Conservation (phyloP, 2,888 invertebrate genomes). For the Pogonocherus hispidulus region DNA sequence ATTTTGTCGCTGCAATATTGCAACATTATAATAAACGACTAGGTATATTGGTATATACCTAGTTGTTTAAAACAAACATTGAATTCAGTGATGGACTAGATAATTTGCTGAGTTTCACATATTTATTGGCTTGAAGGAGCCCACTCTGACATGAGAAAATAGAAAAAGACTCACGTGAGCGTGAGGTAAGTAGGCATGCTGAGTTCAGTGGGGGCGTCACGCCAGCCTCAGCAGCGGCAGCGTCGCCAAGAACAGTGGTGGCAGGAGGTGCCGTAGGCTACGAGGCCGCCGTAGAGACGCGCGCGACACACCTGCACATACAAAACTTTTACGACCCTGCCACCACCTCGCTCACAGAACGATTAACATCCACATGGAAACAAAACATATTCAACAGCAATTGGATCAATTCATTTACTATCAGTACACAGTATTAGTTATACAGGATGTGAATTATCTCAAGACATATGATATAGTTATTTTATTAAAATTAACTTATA, state of each 20-base stretch:
- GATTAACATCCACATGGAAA: slow-evolving; percentile 20
- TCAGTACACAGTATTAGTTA: no score
- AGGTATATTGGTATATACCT: no score
- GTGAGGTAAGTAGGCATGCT: slow-evolving; percentile 51
- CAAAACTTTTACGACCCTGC: slow-evolving; percentile 41
- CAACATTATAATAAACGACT: no score
- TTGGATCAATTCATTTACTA: no score
- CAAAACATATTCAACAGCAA: not conserved
- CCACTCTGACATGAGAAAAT: not conserved
- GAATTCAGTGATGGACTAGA: no score
- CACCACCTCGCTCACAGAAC: slow-evolving; percentile 40
- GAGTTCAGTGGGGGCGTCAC: slow-evolving; percentile 52
- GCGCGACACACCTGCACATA: slow-evolving; percentile 64
- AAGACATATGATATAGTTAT: no score
- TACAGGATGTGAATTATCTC: no score
- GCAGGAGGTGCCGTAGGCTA: slow-evolving; percentile 60
- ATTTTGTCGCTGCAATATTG: no score
- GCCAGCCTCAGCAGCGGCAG: slow-evolving; percentile 63
- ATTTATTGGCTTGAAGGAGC: slow-evolving; percentile 9
- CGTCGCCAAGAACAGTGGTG: slow-evolving; percentile 63
- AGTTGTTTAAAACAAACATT: no score
- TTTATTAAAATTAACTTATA: no score
- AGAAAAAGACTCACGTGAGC: slow-evolving; percentile 49
- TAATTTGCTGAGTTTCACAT: no score
- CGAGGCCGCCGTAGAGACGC: slow-evolving; percentile 52